Conservation (phyloP, 1,140 invertebrate species). For the Pinna nobilis region DNA sequence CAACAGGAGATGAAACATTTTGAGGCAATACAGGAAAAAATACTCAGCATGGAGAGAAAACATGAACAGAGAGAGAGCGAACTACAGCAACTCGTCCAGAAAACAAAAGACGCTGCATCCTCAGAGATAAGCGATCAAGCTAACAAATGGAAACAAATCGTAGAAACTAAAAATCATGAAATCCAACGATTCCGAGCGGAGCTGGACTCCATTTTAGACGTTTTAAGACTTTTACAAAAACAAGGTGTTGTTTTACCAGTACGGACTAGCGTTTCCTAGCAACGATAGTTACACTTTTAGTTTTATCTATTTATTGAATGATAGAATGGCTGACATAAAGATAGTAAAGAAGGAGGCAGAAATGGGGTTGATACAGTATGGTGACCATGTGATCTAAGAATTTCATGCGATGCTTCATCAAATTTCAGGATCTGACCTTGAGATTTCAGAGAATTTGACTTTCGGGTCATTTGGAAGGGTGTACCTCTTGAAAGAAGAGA, state of each 20-base stretch:
- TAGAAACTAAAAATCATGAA: constrained; percentile 70
- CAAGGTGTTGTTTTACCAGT: constrained; percentile 67
- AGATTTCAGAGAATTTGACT: too few species aligned
- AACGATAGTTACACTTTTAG: too few species aligned
- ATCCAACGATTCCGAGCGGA: constrained; percentile 70
- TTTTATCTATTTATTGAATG: too few species aligned
- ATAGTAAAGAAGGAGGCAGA: too few species aligned
- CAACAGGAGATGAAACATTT: constrained; percentile 73
- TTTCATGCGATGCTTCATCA: too few species aligned
- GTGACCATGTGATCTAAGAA: too few species aligned
- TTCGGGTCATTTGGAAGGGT: too few species aligned
- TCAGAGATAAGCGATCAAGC: constrained; percentile 62
- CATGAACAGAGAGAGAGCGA: constrained; percentile 67
- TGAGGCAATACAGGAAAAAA: constrained; percentile 68
- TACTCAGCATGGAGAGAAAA: constrained; percentile 64
- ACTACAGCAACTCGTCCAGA: constrained; percentile 64
- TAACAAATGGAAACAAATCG: constrained; percentile 67
- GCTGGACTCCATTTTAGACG: constrained; percentile 72
- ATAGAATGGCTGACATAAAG: too few species aligned
- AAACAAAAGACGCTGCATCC: constrained; percentile 53
- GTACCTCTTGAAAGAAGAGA: too few species aligned
- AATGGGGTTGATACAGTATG: too few species aligned
- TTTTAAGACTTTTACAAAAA: constrained; percentile 68
- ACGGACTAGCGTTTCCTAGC: constrained; percentile 48
- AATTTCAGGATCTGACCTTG: too few species aligned